phyloP scores from a whole-genome alignment of 2,113 vertebrate genomes.

The Rhinogobius similis region DNA sequence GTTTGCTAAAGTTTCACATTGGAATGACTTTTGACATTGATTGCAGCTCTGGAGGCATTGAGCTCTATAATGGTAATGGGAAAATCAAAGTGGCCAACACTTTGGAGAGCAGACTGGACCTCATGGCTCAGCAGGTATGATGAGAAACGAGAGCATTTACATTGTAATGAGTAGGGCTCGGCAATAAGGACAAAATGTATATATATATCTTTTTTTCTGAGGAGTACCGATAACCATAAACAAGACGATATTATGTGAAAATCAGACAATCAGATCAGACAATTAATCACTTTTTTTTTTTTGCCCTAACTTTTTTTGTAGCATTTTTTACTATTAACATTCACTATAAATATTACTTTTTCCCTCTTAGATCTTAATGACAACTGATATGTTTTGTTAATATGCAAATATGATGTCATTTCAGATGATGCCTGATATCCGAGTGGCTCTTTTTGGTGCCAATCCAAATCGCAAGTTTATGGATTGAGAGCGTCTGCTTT shows the following conservation, averaged over 20 bases:
- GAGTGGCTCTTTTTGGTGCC: constrained; percentile 91
- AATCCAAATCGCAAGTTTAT: constrained; percentile 96
- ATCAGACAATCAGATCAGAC: no score
- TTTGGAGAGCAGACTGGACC: constrained; percentile 94
- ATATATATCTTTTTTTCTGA: no score
- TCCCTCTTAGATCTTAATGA: background rate
- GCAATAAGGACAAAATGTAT: no score
- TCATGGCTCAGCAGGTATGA: constrained; percentile 94
- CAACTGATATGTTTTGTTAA: background rate
- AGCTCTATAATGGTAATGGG: constrained; percentile 87
- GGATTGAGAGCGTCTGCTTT: constrained; percentile 79
- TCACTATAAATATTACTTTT: no score
- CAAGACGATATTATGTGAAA: no score
- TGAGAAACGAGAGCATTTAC: background rate
- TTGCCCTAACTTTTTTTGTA: no score
- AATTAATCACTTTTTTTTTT: no score
- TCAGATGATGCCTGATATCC: constrained; percentile 98
- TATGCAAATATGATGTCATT: constrained; percentile 11
- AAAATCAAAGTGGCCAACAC: constrained; percentile 98
- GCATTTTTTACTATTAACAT: no score
- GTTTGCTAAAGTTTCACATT: background rate
- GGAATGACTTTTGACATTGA: background rate
- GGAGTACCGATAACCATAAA: no score
- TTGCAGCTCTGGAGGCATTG: constrained; percentile 90
- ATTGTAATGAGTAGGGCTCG: background rate